Conservation (phyloP, 2,888 invertebrate species). For the Lathronympha strigana region DNA sequence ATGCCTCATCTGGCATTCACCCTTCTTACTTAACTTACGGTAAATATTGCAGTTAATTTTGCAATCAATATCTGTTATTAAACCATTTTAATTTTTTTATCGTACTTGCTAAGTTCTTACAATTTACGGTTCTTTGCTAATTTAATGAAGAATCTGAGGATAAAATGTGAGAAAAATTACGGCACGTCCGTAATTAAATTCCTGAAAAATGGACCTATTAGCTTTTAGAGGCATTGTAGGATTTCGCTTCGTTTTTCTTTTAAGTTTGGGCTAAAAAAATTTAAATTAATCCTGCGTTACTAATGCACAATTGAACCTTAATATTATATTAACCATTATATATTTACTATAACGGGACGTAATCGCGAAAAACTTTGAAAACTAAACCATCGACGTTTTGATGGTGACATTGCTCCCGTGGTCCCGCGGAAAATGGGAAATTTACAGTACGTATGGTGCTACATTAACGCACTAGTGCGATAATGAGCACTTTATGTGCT, state of each 20-base stretch:
- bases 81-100: background rate
- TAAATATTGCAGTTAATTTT: background rate
- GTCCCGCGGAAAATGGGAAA: too few species aligned
- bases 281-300: too few species aligned
- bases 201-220: constrained; percentile 33
- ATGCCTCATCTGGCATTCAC: background rate
- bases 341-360: too few species aligned
- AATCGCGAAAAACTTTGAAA: too few species aligned
- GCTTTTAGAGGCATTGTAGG: constrained; percentile 17
- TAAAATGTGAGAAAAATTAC: constrained; percentile 26
- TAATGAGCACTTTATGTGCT: too few species aligned
- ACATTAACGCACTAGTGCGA: too few species aligned
- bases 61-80: too few species aligned
- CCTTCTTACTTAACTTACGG: background rate
- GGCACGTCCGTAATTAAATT: constrained; percentile 30
- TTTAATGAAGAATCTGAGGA: constrained; percentile 18
- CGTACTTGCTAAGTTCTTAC: background rate
- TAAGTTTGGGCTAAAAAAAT: background rate
- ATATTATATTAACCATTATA: too few species aligned
- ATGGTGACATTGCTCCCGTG: too few species aligned
- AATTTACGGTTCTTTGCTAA: constrained; percentile 10
- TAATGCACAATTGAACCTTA: too few species aligned
- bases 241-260: constrained; percentile 4
- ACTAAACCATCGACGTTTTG: too few species aligned
- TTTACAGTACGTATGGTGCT: too few species aligned